A percentile compares a stretch with the other conserved stretches of the same genome.
These are phyloP conservation scores for Calonectris borealis DNA, from an alignment of 2,113 vertebrate genomes.

Conservation along the genomic window DNA sequence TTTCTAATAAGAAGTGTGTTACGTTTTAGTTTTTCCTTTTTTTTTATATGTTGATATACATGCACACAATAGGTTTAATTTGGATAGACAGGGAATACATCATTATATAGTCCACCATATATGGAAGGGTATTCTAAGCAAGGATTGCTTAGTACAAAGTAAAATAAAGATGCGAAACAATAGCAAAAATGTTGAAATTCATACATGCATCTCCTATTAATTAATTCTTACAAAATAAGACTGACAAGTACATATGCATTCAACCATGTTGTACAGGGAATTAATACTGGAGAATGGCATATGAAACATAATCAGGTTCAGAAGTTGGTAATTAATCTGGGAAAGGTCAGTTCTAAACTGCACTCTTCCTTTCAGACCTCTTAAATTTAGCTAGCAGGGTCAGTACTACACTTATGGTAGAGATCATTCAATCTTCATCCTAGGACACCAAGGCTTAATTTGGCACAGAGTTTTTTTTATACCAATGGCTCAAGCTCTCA, in stretches of 20 bases:
- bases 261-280: conserved; percentile 57
- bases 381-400: neutral
- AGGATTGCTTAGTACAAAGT: neutral
- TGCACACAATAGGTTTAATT: neutral
- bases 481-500: neutral
- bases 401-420: neutral
- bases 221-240: conserved; percentile 65
- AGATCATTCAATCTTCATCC: neutral
- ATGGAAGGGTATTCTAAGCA: neutral
- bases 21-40: neutral
- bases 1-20: conserved; percentile 5
- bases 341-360: conserved; percentile 23
- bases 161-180: neutral
- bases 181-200: conserved; percentile 58
- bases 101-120: neutral
- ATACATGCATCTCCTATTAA: conserved; percentile 38
- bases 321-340: conserved; percentile 52
- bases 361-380: neutral
- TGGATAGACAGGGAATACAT: neutral
- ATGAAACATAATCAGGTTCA: conserved; percentile 54
- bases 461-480: neutral
- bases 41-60: neutral
- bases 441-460: neutral
- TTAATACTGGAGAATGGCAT: conserved; percentile 46
- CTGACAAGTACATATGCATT: conserved; percentile 65